These are phyloP conservation scores for Diploscapter pachys DNA, from an alignment of 1,140 invertebrate species.

Conservation along the genomic window DNA sequence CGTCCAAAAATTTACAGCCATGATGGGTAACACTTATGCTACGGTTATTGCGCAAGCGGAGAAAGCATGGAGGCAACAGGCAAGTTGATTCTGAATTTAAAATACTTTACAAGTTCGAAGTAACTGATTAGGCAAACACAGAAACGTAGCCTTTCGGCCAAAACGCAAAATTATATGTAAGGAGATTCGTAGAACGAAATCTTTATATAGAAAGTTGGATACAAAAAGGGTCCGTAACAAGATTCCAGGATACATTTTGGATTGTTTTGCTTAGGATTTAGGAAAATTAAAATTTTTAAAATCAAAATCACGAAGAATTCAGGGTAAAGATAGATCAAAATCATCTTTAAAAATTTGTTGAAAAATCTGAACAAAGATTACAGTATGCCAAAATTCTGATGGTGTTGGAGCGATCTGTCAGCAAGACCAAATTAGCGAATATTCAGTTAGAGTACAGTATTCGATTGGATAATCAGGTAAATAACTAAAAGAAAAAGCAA, in stretches of 20 bases:
- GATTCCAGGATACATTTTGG: too few species aligned
- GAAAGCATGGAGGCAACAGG: constrained; percentile 91
- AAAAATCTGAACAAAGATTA: constrained; percentile 19
- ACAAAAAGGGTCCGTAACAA: too few species aligned
- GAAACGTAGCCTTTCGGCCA: too few species aligned
- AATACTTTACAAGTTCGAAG: constrained; percentile 4
- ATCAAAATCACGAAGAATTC: neutral
- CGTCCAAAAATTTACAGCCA: constrained; percentile 45
- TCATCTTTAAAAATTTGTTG: constrained; percentile 12
- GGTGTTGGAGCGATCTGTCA: constrained; percentile 83
- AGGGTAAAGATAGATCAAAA: constrained; percentile 61
- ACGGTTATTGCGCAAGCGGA: constrained; percentile 90
- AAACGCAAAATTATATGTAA: too few species aligned
- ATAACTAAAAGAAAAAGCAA: neutral
- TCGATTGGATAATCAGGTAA: constrained; percentile 76
- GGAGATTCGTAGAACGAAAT: too few species aligned
- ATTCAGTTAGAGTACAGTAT: constrained; percentile 91
- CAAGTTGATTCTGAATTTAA: constrained; percentile 66
- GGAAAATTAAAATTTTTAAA: neutral
- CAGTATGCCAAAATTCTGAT: constrained; percentile 98
- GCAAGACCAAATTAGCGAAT: constrained; percentile 78
- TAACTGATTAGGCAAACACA: constrained; percentile 1
- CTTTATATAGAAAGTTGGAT: too few species aligned
- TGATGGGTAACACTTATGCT: constrained; percentile 48
- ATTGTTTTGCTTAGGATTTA: too few species aligned